These are phyloP conservation scores for Coenobita brevimanus DNA, from an alignment of 1,140 invertebrate genomes.

Conservation along the genomic window DNA sequence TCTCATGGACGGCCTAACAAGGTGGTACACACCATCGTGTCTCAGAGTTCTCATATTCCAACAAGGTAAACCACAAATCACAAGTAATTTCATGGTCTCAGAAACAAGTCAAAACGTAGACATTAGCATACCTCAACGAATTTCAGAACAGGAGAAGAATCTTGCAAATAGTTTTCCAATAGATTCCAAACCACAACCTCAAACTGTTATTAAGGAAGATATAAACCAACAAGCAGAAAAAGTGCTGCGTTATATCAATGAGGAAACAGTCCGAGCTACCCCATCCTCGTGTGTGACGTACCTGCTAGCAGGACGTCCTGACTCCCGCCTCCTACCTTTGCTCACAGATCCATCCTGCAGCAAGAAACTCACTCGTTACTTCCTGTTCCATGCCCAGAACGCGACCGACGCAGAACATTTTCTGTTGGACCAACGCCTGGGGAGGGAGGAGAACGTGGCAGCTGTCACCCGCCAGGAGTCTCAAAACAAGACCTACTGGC, in stretches of 20 bases:
- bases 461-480: not conserved
- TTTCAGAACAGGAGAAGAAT: no score
- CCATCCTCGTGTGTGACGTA: constrained; percentile 27
- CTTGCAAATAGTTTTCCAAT: no score
- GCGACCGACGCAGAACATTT: not conserved
- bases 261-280: constrained; percentile 14
- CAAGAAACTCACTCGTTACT: constrained; percentile 18
- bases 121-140: no score
- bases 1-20: no score
- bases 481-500: not conserved
- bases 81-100: no score
- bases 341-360: constrained; percentile 25
- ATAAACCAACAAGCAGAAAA: not conserved
- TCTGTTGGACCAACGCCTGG: constrained; percentile 39
- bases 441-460: constrained; percentile 43
- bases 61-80: no score
- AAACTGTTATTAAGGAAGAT: no score
- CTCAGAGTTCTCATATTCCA: no score
- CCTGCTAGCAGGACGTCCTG: not conserved
- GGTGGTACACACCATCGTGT: no score
- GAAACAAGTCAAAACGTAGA: no score
- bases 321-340: not conserved
- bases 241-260: constrained; percentile 10
- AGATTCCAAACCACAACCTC: no score
- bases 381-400: not conserved